A percentile compares a stretch with the other conserved stretches of the same genome.
These are phyloP conservation scores for Cirrhinus mrigala DNA, from an alignment of 2,797 vertebrate species.

Conservation along the genomic window DNA sequence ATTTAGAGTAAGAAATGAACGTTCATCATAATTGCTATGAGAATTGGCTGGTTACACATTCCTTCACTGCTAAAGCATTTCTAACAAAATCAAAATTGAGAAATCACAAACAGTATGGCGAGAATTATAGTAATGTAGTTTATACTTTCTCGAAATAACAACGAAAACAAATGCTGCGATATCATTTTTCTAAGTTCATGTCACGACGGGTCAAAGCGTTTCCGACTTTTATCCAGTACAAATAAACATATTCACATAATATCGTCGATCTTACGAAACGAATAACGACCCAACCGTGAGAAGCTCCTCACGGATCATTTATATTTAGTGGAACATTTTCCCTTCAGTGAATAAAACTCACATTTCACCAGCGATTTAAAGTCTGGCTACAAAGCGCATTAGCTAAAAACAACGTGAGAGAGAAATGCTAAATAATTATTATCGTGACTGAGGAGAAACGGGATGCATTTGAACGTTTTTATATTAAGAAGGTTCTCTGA, in stretches of 20 bases:
- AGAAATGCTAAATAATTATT: background rate
- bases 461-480: background rate
- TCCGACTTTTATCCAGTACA: background rate
- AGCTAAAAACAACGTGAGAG: background rate
- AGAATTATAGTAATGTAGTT: too few species aligned
- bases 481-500: background rate
- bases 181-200: background rate
- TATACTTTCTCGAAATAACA: background rate
- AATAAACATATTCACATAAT: constrained; percentile 9
- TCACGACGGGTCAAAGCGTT: background rate
- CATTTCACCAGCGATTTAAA: constrained; percentile 59
- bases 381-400: constrained; percentile 13
- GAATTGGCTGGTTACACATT: background rate
- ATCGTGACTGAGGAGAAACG: background rate
- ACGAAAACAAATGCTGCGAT: background rate
- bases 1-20: background rate
- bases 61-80: background rate
- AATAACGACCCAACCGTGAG: constrained; percentile 60
- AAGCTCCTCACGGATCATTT: constrained; percentile 68
- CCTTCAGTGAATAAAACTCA: constrained; percentile 65
- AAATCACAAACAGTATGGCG: background rate
- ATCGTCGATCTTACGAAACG: constrained; percentile 11
- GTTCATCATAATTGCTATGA: background rate
- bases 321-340: constrained; percentile 68
- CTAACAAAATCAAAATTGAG: background rate